These are phyloP conservation scores for Thamnophis sirtalis DNA, from an alignment of 2,113 vertebrate genomes.

Conservation along the genomic window DNA sequence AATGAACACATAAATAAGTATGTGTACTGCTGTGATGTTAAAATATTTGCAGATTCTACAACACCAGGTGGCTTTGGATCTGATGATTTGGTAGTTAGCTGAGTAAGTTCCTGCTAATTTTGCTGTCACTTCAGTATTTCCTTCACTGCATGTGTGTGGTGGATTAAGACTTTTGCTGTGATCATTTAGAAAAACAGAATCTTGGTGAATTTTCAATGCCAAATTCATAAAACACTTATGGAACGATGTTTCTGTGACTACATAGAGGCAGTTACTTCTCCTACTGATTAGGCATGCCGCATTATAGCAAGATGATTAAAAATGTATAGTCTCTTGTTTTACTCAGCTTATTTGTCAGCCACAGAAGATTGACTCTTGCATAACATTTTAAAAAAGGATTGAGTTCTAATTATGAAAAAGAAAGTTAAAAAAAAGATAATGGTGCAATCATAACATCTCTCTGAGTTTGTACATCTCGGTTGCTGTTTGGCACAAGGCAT, in stretches of 20 bases:
- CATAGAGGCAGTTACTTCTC: slow-evolving; percentile 50
- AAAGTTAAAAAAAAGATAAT: slow-evolving; percentile 62
- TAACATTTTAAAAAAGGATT: slow-evolving; percentile 49
- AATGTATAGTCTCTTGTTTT: slow-evolving; percentile 71
- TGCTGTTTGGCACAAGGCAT: slow-evolving; percentile 63
- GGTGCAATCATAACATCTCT: slow-evolving; percentile 64
- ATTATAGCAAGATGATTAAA: slow-evolving; percentile 72
- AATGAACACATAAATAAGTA: background rate
- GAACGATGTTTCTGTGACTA: slow-evolving; percentile 59
- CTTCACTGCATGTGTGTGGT: background rate
- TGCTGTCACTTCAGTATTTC: background rate
- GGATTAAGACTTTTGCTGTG: background rate
- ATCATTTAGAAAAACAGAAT: background rate
- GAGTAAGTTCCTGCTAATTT: background rate
- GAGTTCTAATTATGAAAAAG: slow-evolving; percentile 69
- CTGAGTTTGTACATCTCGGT: slow-evolving; percentile 66
- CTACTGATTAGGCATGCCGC: slow-evolving; percentile 65
- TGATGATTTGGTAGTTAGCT: background rate
- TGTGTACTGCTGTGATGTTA: background rate
- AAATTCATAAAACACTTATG: slow-evolving; percentile 36
- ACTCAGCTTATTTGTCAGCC: slow-evolving; percentile 67
- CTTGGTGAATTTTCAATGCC: background rate
- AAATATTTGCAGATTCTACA: background rate
- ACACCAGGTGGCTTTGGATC: background rate
- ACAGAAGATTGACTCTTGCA: slow-evolving; percentile 68